Conservation (phyloP, 1,140 invertebrate genomes). For the Megalonaias nervosa region DNA sequence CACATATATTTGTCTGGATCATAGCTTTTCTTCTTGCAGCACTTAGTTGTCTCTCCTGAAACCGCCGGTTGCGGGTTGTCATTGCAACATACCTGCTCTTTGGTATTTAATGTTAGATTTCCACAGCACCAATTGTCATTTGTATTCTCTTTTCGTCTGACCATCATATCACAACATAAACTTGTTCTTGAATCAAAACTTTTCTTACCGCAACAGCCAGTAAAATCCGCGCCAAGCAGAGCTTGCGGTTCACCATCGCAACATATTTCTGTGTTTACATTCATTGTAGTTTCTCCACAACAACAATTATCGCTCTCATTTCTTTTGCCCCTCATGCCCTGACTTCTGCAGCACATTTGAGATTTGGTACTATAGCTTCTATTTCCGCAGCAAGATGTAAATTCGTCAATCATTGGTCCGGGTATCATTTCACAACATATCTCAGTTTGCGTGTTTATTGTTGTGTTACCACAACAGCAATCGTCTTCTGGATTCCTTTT, state of each 20-base stretch:
- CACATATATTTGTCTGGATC: conserved; percentile 14
- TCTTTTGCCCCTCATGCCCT: not conserved
- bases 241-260: conserved; percentile 1
- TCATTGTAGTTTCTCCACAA: conserved; percentile 5
- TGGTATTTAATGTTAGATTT: conserved; percentile 20
- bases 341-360: conserved; percentile 6
- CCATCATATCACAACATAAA: conserved; percentile 6
- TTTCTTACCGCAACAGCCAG: conserved; percentile 8
- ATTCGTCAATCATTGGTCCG: conserved; percentile 1
- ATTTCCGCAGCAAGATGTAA: conserved; percentile 9
- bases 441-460: conserved; percentile 13
- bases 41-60: conserved; percentile 2
- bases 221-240: not conserved
- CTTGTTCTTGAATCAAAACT: conserved; percentile 7
- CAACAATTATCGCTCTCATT: conserved; percentile 13
- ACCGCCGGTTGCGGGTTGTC: conserved; percentile 11
- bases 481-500: conserved; percentile 22
- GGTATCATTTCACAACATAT: conserved; percentile 27
- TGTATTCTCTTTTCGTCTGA: conserved; percentile 1
- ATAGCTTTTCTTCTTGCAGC: conserved; percentile 14
- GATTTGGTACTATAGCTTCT: conserved; percentile 4
- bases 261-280: conserved; percentile 6
- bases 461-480: conserved; percentile 26
- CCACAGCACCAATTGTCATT: conserved; percentile 26
- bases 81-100: conserved; percentile 4